These are phyloP conservation scores for Lutraria rhynchaena DNA, from an alignment of 1,140 invertebrate genomes.

Conservation along the genomic window DNA sequence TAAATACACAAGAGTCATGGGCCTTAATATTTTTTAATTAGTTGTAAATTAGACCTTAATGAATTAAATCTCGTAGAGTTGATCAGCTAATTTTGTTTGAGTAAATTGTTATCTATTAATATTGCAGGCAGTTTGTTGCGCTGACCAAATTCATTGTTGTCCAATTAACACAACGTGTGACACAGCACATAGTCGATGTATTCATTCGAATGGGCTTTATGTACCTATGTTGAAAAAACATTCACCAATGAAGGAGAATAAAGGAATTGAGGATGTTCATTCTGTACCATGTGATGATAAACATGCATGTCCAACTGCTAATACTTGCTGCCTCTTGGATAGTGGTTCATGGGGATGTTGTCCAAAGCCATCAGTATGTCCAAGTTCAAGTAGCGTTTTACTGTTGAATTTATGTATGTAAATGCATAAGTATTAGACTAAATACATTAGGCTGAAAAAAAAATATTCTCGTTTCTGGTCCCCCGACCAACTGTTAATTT, in stretches of 20 bases:
- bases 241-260: too few species aligned
- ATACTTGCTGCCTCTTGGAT: slow-evolving; percentile 59
- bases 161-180: slow-evolving; percentile 73
- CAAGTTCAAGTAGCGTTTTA: too few species aligned
- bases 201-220: not conserved
- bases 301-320: slow-evolving; percentile 75
- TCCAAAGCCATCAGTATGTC: slow-evolving; percentile 67
- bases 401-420: too few species aligned
- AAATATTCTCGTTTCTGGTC: too few species aligned
- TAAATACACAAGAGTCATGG: too few species aligned
- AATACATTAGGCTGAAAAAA: too few species aligned
- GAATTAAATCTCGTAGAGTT: too few species aligned
- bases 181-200: slow-evolving; percentile 59
- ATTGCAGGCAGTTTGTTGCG: slow-evolving; percentile 75
- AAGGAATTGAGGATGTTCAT: not conserved
- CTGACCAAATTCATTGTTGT: slow-evolving; percentile 76
- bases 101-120: not conserved
- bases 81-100: too few species aligned
- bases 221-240: not conserved
- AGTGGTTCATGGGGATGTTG: slow-evolving; percentile 78
- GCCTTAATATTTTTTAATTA: too few species aligned
- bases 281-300: slow-evolving; percentile 50
- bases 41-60: too few species aligned
- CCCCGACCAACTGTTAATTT: too few species aligned
- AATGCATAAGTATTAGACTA: too few species aligned